Evolutionary conservation across 1,140 invertebrate species (phyloP), one percentile per base, ranked within the genome.

Genomic region (Pseudomyrmex cubaensis): DNA sequence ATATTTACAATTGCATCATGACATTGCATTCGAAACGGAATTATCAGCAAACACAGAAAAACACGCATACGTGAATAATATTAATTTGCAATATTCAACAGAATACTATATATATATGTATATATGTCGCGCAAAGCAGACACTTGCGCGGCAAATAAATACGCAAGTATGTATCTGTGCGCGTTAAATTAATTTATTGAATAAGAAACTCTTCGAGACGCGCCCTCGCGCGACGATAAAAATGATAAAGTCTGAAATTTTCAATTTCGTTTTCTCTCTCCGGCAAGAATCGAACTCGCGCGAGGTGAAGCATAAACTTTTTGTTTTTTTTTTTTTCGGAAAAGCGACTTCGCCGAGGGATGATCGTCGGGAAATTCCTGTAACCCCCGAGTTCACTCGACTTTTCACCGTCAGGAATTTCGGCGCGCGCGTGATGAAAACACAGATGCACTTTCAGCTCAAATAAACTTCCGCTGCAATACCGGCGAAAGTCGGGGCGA

Each of bases 341-440:
- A 50, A 22, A 64, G 48, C 7, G 56, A 0, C 8, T 50, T 8
- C 48, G 15, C 10, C 9, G 54, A 1, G 20, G 48, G 20, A 75
- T 66, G 15, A 59, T 48, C 15, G 17, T 9, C n/a, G 64, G 25
- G 2, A 56, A 86, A 87, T 67, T 87, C 8, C 54, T 73, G 44
- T 22, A 35, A 35, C 35, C 0, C 35, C 54, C 13, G 8, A 59
- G 52, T 73, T 86, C 48, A 15, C 82, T 35, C 35, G 59, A 76
- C 72, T 76, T 84, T 69, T 54, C 10, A 13, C 10, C 5, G 46
- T 25, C 7, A 4, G 54, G 62, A 87, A 87, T 87, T 87, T 86
- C 46, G 46, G 48, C 46, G 52, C 61, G 35, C 54, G 25, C n/a
- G 61, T 35, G 5, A 80, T 80, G 63, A 13, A 13, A 80, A 86